These are phyloP conservation scores for Solenopsis invicta DNA, from an alignment of 1,140 invertebrate genomes.

Conservation along the genomic window DNA sequence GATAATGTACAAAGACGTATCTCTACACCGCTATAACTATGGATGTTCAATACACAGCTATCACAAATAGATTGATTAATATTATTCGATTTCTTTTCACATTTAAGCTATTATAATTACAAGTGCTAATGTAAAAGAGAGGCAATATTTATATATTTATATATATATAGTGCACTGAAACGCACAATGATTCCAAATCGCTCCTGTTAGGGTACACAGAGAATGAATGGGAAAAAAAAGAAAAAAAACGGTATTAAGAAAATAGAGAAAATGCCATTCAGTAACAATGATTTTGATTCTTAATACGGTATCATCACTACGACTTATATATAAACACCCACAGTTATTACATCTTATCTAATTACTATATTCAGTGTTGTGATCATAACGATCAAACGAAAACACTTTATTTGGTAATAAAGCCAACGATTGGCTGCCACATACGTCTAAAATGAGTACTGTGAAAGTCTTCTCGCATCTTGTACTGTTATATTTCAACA, in stretches of 20 bases:
- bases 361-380: conserved; percentile 68
- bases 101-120: conserved; percentile 64
- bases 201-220: not conserved
- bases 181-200: not conserved
- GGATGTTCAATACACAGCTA: conserved; percentile 70
- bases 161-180: not conserved
- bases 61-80: conserved; percentile 59
- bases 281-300: conserved; percentile 65
- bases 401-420: conserved; percentile 74
- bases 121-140: conserved; percentile 50
- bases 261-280: conserved; percentile 35
- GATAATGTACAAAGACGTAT: conserved; percentile 71
- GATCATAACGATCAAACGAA: conserved; percentile 66
- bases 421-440: conserved; percentile 47
- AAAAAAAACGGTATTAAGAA: conserved; percentile 1
- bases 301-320: conserved; percentile 56
- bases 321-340: conserved; percentile 69
- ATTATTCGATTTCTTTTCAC: conserved; percentile 46
- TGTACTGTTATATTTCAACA: conserved; percentile 66
- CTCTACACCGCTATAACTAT: conserved; percentile 67
- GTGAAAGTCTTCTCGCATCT: conserved; percentile 69
- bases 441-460: conserved; percentile 72
- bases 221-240: conserved; percentile 25
- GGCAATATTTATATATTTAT: conserved; percentile 13
- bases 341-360: conserved; percentile 70